Base-by-base conservation (phyloP, 2,797 vertebrate genomes). In the Danio aesculapii region DNA sequence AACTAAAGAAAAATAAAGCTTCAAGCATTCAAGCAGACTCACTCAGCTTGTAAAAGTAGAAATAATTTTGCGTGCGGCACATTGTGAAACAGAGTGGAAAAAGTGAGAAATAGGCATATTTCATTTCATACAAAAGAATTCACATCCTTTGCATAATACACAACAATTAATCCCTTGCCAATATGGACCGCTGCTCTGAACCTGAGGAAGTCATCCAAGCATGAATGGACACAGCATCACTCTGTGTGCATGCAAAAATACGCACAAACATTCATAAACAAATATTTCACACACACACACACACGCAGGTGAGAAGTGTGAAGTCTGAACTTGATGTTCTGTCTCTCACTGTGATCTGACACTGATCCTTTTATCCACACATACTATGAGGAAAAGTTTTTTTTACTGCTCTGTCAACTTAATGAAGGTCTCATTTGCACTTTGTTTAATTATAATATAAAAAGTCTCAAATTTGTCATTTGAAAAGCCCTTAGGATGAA, bases 41-140 rank as follows among this genome's bases (percentile, higher is more conserved):
- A 75, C 66, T 77, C 80, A 46, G 70, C 52, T 68, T 77, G 63
- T 80, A 83, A 30, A 75, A 79, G 68, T 79, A 83, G 70, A 58
- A 77, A 77, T 73, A 77, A 71, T 87, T 85, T 81, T 84, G 76
- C 84, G 83, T 84, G 75, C 68, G 77, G 79, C 79, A 50, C 79
- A 73, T 43, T 57, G 81, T 75, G 88, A 88, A 90, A 84, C 84
- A 79, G 86, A 86, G 84, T 89, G 85, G 83, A 87, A 86, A 90
- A 91, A 90, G 84, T 88, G 80, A 75, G 82, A 87, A 87, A 87
- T 88, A 88, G 89, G 90, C 89, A 90, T 78, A 88, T 88, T 89
- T 84, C 77, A 67, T 63, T 85, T 75, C 14, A 6, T 75, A 83
- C 79, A 85, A 85, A 88, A 50, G 21, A 85, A 84, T 57, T 46